These are phyloP conservation scores for Tamias sibiricus DNA, from an alignment of 2,113 vertebrate genomes.

Conservation along the genomic window DNA sequence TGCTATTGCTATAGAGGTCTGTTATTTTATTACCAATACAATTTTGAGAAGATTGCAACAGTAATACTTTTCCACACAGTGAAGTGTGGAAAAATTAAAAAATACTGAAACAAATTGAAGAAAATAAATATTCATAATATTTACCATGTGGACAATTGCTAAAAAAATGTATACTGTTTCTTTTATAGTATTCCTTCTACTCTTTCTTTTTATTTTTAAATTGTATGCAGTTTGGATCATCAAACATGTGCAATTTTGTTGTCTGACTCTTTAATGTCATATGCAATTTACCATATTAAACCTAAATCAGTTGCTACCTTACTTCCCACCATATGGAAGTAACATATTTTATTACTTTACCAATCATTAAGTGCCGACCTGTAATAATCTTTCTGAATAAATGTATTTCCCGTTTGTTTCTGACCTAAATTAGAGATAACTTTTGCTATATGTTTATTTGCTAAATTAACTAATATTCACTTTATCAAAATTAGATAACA, in stretches of 20 bases:
- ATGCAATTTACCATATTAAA: background rate
- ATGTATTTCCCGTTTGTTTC: background rate
- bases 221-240: background rate
- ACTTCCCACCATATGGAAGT: background rate
- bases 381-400: background rate
- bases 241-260: background rate
- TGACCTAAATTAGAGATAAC: background rate
- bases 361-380: background rate
- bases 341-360: background rate
- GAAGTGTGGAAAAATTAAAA: background rate
- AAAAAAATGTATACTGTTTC: background rate
- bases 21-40: background rate
- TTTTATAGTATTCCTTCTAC: background rate
- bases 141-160: background rate
- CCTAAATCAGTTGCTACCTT: background rate
- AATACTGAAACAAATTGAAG: background rate
- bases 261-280: background rate
- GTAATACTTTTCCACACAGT: background rate
- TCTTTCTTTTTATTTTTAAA: background rate
- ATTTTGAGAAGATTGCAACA: background rate
- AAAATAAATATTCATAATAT: background rate
- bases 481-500: background rate
- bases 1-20: background rate
- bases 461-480: background rate
- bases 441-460: background rate